These are phyloP conservation scores for Trimorus sp. DNA, from an alignment of 2,888 invertebrate genomes.

Conservation along the genomic window DNA sequence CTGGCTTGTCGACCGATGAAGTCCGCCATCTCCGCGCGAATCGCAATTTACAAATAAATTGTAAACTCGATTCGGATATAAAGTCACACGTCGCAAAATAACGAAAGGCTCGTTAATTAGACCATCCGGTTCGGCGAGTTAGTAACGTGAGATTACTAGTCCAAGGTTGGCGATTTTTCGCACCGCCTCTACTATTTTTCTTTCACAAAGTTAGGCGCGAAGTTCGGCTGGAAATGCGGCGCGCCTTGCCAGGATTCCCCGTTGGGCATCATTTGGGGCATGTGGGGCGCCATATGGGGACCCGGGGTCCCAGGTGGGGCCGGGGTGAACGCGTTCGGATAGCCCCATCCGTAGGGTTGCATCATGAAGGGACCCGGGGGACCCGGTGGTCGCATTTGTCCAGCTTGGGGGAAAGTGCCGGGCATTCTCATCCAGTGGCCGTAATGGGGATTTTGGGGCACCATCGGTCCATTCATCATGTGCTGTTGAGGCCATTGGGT, in stretches of 20 bases:
- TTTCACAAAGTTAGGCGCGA: too few species aligned
- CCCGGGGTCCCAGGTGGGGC: background rate
- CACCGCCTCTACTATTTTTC: too few species aligned
- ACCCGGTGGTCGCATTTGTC: background rate
- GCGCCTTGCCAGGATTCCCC: background rate
- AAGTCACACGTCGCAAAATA: too few species aligned
- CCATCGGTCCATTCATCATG: constrained; percentile 25
- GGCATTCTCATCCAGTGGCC: constrained; percentile 39
- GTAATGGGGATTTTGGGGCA: constrained; percentile 9
- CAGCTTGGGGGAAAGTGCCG: background rate
- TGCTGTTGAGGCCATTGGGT: constrained; percentile 34
- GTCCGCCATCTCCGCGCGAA: too few species aligned
- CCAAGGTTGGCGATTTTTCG: too few species aligned
- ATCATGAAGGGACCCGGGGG: constrained; percentile 8
- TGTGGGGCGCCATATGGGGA: background rate
- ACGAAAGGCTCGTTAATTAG: too few species aligned
- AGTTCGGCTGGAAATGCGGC: too few species aligned
- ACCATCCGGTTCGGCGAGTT: too few species aligned
- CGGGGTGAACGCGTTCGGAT: constrained; percentile 1
- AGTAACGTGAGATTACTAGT: too few species aligned
- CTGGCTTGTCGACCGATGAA: too few species aligned
- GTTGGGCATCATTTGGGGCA: constrained; percentile 1
- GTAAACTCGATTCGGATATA: too few species aligned
- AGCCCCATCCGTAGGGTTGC: constrained; percentile 17
- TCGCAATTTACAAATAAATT: too few species aligned